These are phyloP conservation scores for Mystacornis crossleyi DNA, from an alignment of 2,113 vertebrate genomes.

Conservation along the genomic window DNA sequence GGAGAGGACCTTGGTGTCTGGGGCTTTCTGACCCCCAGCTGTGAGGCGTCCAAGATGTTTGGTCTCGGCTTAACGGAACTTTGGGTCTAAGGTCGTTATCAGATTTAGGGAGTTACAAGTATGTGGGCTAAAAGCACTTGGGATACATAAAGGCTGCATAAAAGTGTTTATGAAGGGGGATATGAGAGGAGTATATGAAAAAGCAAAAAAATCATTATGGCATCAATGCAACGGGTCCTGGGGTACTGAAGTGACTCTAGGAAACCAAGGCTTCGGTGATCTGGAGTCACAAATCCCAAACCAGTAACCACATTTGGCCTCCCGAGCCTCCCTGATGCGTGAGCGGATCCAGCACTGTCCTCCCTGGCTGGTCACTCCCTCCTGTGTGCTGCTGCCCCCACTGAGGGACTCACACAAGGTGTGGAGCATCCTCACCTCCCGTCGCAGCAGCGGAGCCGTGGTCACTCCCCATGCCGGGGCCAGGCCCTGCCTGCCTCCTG, in stretches of 20 bases:
- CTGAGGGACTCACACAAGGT: background rate
- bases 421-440: background rate
- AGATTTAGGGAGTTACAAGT: no score
- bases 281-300: background rate
- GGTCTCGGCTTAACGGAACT: no score
- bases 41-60: no score
- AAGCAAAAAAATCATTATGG: no score
- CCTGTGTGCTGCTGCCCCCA: background rate
- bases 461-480: background rate
- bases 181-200: no score
- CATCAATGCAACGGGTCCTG: rapidly evolving
- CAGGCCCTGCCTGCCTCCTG: background rate
- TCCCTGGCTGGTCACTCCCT: background rate
- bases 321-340: background rate
- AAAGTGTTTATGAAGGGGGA: no score
- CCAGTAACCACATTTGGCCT: background rate
- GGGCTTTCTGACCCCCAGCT: no score
- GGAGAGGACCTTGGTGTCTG: no score
- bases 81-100: no score
- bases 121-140: no score
- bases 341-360: background rate
- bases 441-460: background rate
- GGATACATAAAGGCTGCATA: no score
- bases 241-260: background rate
- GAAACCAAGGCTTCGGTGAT: background rate